phyloP scores from a whole-genome alignment of 2,797 vertebrate species.

The Buphagus erythrorhynchus region DNA sequence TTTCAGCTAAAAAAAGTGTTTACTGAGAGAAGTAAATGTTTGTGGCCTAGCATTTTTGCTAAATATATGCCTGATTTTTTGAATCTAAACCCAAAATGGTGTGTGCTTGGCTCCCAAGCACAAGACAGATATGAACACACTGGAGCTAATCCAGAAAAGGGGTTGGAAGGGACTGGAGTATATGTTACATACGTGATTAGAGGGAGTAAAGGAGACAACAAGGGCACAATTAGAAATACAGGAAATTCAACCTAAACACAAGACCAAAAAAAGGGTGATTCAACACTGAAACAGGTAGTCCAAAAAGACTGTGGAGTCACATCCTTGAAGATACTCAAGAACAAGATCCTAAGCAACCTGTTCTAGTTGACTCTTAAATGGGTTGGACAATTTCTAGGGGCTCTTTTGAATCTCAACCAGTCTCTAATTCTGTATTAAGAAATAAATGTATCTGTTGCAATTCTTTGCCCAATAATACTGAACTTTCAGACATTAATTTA shows the following conservation, averaged over 20 bases:
- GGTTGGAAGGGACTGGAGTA: background rate
- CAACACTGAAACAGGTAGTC: background rate
- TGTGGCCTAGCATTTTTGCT: background rate
- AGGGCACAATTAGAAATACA: background rate
- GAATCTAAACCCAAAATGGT: rapidly evolving
- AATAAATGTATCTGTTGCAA: background rate
- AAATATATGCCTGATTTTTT: background rate
- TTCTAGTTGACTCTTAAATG: background rate
- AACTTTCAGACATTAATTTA: background rate
- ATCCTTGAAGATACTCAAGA: background rate
- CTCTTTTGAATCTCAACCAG: background rate
- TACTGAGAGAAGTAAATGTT: background rate
- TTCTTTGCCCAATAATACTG: background rate
- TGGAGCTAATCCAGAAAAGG: background rate
- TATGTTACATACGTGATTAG: background rate
- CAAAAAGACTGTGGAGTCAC: background rate
- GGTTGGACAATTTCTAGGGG: background rate
- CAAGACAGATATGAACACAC: background rate
- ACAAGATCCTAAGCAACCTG: background rate
- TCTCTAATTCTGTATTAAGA: background rate
- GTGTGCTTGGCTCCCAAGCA: rapidly evolving
- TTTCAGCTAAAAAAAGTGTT: background rate
- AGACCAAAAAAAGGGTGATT: background rate
- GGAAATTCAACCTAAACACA: background rate
- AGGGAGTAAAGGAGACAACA: background rate